Percentiles rank a stretch among this genome's conserved stretches.
phyloP scores from a whole-genome alignment of 2,888 invertebrate species.

The Plebejus melissa region DNA sequence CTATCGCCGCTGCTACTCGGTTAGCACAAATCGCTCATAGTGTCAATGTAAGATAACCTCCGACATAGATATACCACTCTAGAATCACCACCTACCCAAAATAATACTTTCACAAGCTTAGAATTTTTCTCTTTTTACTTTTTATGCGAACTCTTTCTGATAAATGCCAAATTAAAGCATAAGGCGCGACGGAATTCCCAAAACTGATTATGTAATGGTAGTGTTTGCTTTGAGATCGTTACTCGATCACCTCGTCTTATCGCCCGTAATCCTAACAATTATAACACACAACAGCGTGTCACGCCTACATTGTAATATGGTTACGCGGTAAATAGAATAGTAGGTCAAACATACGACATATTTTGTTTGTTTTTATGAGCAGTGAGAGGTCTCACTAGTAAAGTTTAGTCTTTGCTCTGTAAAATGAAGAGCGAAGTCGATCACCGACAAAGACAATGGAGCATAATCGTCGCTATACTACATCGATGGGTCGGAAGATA shows the following conservation, averaged over 20 bases:
- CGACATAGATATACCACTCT: neutral
- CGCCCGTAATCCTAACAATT: neutral
- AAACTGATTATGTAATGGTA: neutral
- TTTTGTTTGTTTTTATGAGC: too few species aligned
- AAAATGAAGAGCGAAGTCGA: neutral
- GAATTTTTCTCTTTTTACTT: neutral
- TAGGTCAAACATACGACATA: too few species aligned
- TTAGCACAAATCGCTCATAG: conserved; percentile 21
- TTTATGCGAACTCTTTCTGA: neutral
- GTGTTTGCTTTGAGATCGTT: neutral
- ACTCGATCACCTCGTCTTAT: neutral
- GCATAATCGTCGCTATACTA: neutral
- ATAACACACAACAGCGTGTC: neutral
- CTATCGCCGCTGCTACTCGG: conserved; percentile 5
- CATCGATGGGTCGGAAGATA: conserved; percentile 17
- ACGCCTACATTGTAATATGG: neutral
- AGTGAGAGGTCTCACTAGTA: too few species aligned
- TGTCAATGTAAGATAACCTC: conserved; percentile 20
- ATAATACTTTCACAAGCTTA: neutral
- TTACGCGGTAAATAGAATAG: neutral
- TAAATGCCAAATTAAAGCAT: neutral
- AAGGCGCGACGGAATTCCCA: neutral
- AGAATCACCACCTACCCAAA: neutral
- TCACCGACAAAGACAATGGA: neutral
- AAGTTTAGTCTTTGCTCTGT: neutral